Base-by-base conservation (phyloP, 2,113 vertebrate species). In the Acanthochromis polyacanthus region DNA sequence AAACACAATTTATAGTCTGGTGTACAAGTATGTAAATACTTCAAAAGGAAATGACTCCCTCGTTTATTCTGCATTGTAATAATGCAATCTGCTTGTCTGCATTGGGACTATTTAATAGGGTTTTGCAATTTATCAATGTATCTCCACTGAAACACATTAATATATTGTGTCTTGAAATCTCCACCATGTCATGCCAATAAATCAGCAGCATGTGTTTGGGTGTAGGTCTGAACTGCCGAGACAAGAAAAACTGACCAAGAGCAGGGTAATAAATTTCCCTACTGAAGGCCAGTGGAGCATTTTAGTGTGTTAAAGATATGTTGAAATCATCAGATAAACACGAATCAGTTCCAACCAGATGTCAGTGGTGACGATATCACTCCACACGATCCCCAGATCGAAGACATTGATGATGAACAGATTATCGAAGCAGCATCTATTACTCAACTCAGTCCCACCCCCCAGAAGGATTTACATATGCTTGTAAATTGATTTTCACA, bases 211-310 rank as follows among this genome's bases (percentile, higher is more conserved):
- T 74, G 43, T 78, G 69, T 80, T 68, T 20, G 45, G 23, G 19
- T 85, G 64, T 14, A 46, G 48, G 45, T 52, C 75, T 65, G 46
- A 43, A 71, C 25, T 71, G 65, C 57, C 53, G 59, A 30, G 71
- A 40, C 53, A 71, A 55, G 4, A 19, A 48, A 67, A 61, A 64
- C 28, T 80, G 77, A 67, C 80, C 7, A 7, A 71, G n/a, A 87
- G 50, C 65, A 57, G 64, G n/a, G 66, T 79, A 89, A 91, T 81
- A 57, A 67, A 87, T 83, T 76, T 51, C 57, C 30, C 55, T 32
- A 16, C 61, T 23, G 57, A 78, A 83, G 81, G 75, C 72, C 70
- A 43, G 66, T 69, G 52, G 60, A 76, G 65, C 22, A 23, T 85
- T 82, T 66, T 59, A 28, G 45, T 62, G 23, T 43, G 59, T 64